phyloP scores from a whole-genome alignment of 2,113 vertebrate genomes.

The Oreotragus oreotragus region DNA sequence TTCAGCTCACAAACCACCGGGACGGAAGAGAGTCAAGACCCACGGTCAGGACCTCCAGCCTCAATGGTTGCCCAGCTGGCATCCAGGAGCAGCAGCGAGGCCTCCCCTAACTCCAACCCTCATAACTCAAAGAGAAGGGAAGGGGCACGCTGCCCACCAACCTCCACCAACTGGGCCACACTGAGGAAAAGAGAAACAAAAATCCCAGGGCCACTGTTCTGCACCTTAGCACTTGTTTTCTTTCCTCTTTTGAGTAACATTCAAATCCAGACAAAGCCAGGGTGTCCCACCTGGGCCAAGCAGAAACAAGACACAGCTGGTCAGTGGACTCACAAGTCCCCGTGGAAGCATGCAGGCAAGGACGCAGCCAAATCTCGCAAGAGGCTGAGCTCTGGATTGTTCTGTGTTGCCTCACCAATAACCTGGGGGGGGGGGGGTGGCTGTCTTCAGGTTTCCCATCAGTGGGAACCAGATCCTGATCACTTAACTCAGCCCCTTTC shows the following conservation, averaged over 20 bases:
- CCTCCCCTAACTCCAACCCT: not conserved
- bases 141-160: not conserved
- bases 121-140: not conserved
- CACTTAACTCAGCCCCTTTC: not conserved
- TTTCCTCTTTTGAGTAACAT: not conserved
- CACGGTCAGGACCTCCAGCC: not conserved
- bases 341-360: not conserved
- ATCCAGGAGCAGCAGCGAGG: not conserved
- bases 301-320: not conserved
- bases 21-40: not conserved
- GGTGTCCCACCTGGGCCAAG: not conserved
- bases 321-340: not conserved
- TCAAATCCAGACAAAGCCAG: not conserved
- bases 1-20: not conserved
- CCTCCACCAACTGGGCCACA: not conserved
- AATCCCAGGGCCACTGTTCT: not conserved
- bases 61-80: not conserved
- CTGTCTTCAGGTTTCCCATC: not conserved
- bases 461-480: not conserved
- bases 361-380: not conserved
- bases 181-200: not conserved
- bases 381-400: not conserved
- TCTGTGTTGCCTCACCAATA: not conserved
- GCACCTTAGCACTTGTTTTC: not conserved
- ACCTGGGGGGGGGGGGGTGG: accelerated